Conservation (phyloP, 1,140 invertebrate genomes). For the Drosophila busckii region DNA sequence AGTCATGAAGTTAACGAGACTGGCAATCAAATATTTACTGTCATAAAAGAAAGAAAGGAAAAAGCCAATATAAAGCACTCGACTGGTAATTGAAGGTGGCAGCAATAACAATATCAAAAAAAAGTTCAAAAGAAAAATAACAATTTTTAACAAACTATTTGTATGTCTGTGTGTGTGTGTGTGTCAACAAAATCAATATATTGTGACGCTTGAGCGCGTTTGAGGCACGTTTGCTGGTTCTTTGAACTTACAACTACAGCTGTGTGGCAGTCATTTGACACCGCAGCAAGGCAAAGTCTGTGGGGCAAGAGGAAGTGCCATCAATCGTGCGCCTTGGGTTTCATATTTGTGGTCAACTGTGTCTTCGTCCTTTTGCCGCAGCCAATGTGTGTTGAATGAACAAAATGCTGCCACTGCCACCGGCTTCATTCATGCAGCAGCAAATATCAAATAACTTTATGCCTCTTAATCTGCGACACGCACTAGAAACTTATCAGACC, state of each 20-base stretch:
- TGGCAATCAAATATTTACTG: constrained; percentile 8
- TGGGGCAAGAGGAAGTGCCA: constrained; percentile 8
- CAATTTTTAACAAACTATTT: constrained; percentile 20
- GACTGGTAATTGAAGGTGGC: constrained; percentile 39
- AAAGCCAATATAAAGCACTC: constrained; percentile 16
- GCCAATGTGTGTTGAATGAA: constrained; percentile 12
- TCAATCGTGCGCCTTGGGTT: constrained; percentile 44
- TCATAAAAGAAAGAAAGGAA: constrained; percentile 12
- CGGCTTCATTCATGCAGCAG: constrained; percentile 11
- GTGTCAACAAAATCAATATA: constrained; percentile 37
- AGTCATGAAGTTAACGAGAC: constrained; percentile 10
- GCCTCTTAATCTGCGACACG: constrained; percentile 34
- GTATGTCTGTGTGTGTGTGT: constrained; percentile 9
- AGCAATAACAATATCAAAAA: constrained; percentile 39
- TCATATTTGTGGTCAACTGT: constrained; percentile 27
- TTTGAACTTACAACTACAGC: constrained; percentile 23
- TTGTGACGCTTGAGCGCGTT: constrained; percentile 30
- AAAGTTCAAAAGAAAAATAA: constrained; percentile 11
- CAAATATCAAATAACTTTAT: constrained; percentile 33
- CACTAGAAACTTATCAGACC: constrained; percentile 32
- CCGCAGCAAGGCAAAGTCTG: constrained; percentile 6
- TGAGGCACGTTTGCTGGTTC: constrained; percentile 22
- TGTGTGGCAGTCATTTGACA: constrained; percentile 38
- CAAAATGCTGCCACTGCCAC: too few relatives aligned
- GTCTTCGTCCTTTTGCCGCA: constrained; percentile 11